A percentile compares a stretch with the other conserved stretches of the same genome.
Evolutionary conservation across 2,113 vertebrate species (phyloP).

Genomic region (Sialia sialis): DNA sequence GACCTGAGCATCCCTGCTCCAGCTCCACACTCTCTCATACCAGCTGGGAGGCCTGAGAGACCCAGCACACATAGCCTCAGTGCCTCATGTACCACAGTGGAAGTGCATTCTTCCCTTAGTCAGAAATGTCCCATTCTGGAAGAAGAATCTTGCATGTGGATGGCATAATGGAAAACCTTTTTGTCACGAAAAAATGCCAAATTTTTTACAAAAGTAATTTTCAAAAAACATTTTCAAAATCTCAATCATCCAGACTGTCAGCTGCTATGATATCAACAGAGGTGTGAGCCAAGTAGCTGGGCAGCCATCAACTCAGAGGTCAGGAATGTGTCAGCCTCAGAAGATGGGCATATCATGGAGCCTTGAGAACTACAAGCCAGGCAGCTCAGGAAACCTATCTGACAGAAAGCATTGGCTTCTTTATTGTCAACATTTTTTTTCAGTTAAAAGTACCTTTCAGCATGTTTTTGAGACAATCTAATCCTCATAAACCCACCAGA

Average conservation of each 20-base stretch:
- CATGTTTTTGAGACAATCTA: background rate
- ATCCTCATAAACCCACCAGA: background rate
- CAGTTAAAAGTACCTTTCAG: background rate
- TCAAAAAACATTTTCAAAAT: background rate
- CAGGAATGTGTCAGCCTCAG: background rate
- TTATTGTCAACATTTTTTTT: background rate
- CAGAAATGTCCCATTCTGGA: background rate
- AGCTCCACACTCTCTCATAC: background rate
- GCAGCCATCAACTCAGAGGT: background rate
- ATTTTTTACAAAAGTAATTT: background rate
- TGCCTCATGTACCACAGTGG: background rate
- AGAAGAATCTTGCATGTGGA: background rate
- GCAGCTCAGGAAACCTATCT: background rate
- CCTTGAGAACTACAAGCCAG: background rate
- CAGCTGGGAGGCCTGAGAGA: background rate
- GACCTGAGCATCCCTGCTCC: background rate
- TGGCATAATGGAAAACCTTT: background rate
- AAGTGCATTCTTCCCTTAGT: rapidly evolving
- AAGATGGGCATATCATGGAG: background rate
- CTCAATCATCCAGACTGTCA: background rate
- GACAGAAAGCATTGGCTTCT: background rate
- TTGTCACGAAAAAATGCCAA: background rate
- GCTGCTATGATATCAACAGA: background rate
- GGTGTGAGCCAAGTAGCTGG: background rate
- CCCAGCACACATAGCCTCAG: background rate